These are phyloP conservation scores for Tetragonula clypearis DNA, from an alignment of 1,140 invertebrate species.

Conservation along the genomic window DNA sequence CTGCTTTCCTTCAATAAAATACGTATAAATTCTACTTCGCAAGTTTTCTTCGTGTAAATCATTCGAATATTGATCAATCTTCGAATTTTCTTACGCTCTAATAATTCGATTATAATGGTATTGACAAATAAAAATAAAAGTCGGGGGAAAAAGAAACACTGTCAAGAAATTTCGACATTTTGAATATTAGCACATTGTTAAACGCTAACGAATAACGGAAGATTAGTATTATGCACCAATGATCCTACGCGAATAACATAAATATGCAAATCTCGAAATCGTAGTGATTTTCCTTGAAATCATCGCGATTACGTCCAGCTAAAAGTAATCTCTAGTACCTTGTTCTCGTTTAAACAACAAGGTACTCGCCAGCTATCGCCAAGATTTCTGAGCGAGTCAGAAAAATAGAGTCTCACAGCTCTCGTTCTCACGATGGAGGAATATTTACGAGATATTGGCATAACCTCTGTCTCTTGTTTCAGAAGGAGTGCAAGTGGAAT, in stretches of 20 bases:
- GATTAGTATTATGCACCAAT: neutral
- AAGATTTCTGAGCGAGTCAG: neutral
- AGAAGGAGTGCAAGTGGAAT: conserved; percentile 66
- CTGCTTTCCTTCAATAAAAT: neutral
- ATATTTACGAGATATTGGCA: neutral
- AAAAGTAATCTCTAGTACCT: neutral
- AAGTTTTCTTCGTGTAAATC: too few relatives aligned
- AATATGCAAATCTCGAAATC: neutral
- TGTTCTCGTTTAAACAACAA: neutral
- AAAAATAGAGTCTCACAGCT: neutral
- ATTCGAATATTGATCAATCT: neutral
- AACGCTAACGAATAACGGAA: neutral
- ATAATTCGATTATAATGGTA: neutral
- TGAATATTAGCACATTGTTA: neutral
- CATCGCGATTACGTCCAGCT: neutral
- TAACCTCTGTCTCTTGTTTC: conserved; percentile 23
- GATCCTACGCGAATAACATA: neutral
- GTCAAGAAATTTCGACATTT: neutral
- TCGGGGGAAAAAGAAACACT: neutral
- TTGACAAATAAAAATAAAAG: neutral
- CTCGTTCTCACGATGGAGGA: neutral
- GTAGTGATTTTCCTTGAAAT: neutral
- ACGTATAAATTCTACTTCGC: too few relatives aligned
- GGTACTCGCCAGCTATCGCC: neutral
- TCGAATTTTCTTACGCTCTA: too few relatives aligned